phyloP scores from a whole-genome alignment of 2,888 invertebrate species.

The Tanypteryx hageni region DNA sequence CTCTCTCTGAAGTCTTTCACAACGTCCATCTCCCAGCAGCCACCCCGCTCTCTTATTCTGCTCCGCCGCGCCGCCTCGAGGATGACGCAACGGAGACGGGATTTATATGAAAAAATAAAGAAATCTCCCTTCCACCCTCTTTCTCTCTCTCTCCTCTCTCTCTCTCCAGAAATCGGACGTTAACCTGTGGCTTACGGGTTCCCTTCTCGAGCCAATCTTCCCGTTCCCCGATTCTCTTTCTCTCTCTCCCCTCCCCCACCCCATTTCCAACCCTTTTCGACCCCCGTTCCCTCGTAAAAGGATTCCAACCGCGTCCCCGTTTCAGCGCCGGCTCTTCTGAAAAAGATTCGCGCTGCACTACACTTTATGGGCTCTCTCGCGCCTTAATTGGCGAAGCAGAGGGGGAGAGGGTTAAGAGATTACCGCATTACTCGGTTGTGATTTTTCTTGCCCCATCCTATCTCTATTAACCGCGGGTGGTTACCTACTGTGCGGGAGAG shows the following conservation, averaged over 20 bases:
- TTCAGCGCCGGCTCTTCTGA: conserved; percentile 20
- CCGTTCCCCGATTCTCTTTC: not conserved
- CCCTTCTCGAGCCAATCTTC: not conserved
- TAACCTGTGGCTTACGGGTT: not conserved
- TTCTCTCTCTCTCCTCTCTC: not conserved
- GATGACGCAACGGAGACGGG: conserved; percentile 42
- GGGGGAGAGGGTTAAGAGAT: not conserved
- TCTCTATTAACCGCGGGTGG: conserved; percentile 13
- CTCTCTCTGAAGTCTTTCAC: conserved; percentile 17
- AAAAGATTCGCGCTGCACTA: conserved; percentile 16
- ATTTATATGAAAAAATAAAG: conserved; percentile 26
- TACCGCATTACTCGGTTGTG: conserved; percentile 2
- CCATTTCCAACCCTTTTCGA: not conserved
- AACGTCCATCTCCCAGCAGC: conserved; percentile 39
- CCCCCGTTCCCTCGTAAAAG: not conserved
- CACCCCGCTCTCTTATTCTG: conserved; percentile 15
- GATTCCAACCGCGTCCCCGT: conserved; percentile 10
- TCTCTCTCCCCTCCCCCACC: not conserved
- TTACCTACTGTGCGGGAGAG: not conserved
- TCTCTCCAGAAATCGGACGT: conserved; percentile 41
- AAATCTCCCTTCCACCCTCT: not conserved
- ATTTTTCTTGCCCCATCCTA: conserved; percentile 7
- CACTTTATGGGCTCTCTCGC: conserved; percentile 15
- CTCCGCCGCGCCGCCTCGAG: not conserved
- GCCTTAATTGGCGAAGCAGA: conserved; percentile 7